Percentiles rank a stretch among this genome's conserved stretches.
Conservation (phyloP, 2,797 vertebrate species). For the Diglossa cyanea region DNA sequence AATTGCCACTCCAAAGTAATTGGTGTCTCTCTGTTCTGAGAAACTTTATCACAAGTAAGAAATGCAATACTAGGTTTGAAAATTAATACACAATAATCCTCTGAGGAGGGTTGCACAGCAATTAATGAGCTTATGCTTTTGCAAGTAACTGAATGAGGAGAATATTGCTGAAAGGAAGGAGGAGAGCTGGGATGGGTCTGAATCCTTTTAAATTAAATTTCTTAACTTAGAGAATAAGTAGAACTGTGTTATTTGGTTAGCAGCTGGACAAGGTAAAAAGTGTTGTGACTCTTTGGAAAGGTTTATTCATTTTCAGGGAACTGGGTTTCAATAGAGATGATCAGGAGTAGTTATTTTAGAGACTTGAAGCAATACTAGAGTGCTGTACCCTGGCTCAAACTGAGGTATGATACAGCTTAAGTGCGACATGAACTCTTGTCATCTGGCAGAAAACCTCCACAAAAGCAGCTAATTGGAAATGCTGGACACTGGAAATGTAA, state of each 20-base stretch:
- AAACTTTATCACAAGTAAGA: conserved; percentile 68
- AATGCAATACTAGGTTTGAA: conserved; percentile 59
- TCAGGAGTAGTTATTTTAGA: not conserved
- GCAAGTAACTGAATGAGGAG: not conserved
- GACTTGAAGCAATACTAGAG: not conserved
- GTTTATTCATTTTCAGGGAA: not conserved
- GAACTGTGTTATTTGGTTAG: not conserved
- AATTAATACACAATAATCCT: conserved; percentile 73
- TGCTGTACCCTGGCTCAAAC: not conserved
- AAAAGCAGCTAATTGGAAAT: not conserved
- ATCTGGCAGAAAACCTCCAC: not conserved
- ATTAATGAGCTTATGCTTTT: conserved; percentile 62
- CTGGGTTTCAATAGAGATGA: not conserved
- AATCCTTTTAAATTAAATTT: conserved; percentile 35
- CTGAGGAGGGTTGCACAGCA: conserved; percentile 51
- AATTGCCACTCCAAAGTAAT: conserved; percentile 68
- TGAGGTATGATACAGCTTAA: not conserved
- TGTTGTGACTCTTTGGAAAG: not conserved
- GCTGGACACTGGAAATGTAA: not conserved
- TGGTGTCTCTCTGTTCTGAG: conserved; percentile 58
- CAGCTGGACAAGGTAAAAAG: not conserved
- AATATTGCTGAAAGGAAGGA: conserved; percentile 46
- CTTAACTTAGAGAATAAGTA: not conserved
- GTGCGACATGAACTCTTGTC: not conserved
- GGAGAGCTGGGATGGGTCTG: not conserved